These are phyloP conservation scores for Achroia grisella DNA, from an alignment of 1,140 invertebrate genomes.

Conservation along the genomic window DNA sequence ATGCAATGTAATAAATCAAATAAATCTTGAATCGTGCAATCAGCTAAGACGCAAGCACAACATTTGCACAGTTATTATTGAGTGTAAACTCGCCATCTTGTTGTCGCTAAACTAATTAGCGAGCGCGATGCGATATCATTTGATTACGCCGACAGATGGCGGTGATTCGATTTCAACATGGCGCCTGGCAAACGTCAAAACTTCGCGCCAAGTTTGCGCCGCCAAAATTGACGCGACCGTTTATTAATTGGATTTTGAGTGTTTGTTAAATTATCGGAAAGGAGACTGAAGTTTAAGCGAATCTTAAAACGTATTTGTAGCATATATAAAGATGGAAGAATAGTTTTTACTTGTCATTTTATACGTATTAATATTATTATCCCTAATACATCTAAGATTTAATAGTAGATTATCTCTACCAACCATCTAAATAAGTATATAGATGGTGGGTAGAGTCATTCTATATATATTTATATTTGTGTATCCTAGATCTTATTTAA, in stretches of 20 bases:
- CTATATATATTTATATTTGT: too few species aligned
- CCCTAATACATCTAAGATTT: too few species aligned
- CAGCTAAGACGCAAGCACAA: slow-evolving; percentile 15
- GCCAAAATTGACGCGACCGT: slow-evolving; percentile 27
- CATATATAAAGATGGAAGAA: too few species aligned
- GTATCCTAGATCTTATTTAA: too few species aligned
- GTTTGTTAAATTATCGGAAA: slow-evolving; percentile 53
- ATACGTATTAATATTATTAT: too few species aligned
- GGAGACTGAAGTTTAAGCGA: slow-evolving; percentile 15
- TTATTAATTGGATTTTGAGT: slow-evolving; percentile 59
- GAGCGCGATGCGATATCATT: slow-evolving; percentile 51
- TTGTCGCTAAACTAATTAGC: slow-evolving; percentile 51
- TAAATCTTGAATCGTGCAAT: slow-evolving; percentile 9
- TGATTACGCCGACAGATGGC: slow-evolving; percentile 62
- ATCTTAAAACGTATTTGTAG: too few species aligned
- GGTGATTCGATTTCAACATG: slow-evolving; percentile 52
- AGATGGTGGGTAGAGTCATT: too few species aligned
- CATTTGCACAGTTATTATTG: slow-evolving; percentile 20
- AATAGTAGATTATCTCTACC: too few species aligned
- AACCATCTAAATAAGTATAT: too few species aligned
- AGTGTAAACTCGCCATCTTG: slow-evolving; percentile 34
- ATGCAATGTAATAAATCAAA: background rate
- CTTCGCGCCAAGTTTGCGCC: slow-evolving; percentile 35
- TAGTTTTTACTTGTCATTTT: too few species aligned
- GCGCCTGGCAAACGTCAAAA: slow-evolving; percentile 25